Base-by-base conservation (phyloP, 2,888 invertebrate genomes). In the Andricus quercusramuli region DNA sequence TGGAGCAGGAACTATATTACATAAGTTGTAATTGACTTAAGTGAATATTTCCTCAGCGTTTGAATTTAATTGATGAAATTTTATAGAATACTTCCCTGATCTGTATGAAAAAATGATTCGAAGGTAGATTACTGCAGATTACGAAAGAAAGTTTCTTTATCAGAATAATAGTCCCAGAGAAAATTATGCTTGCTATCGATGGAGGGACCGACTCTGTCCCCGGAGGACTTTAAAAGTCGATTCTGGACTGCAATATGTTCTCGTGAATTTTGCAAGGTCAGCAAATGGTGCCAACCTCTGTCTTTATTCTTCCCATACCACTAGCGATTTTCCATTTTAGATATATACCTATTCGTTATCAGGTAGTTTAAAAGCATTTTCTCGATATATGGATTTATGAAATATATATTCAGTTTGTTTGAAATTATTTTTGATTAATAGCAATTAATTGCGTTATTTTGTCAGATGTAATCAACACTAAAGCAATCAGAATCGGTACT, bases 191-290 rank as follows among this genome's bases (percentile, higher is more conserved):
- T 70, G 25, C 47, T 47, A 47, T 70, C 68, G 47, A 47, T 47
- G 25, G 47, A 11, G 8, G 20, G 44, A 47, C 41, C 68, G 29
- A 70, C 68, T 70, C 17, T 29, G 68, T 70, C 68, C 68, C 68
- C 25, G 68, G 68, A 70, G 68, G 47, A 70, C 68, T 70, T 70
- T 70, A 44, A 70, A 70, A 70, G 68, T 70, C 56, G 56, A 17
- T 22, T 56, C n/a, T n/a, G n/a, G n/a, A 56, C 68, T 70, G 29
- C 47, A 70, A 70, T 70, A 70, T 70, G 68, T 47, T 70, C 68
- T 47, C 47, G 29, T 70, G 68, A 70, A 70, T 70, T 70, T 70
- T 47, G 68, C 68, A 70, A 70, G 20, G 29, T 70, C 68, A 70
- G 68, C 68, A 70, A 70, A 70, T 29, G 68, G 47, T 29, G 68